Base-by-base conservation (phyloP, 1,140 invertebrate species). In the Linepithema humile region DNA sequence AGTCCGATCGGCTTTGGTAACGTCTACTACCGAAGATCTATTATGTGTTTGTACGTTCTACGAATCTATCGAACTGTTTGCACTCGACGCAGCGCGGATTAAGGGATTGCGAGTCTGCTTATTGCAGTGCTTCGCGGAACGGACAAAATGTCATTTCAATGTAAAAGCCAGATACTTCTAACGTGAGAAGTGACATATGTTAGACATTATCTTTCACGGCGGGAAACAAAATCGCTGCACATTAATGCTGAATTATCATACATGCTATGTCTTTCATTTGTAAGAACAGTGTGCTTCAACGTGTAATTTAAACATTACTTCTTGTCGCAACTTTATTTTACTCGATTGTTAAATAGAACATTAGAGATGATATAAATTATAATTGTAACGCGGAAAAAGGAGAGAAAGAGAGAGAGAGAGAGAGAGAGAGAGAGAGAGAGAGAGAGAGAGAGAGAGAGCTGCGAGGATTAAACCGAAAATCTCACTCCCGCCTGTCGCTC, bases 31-130 rank as follows among this genome's bases (percentile, higher is more conserved):
- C 4, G 29, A 43, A 23, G 64, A 57, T 80, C 64, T 57, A 40
- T 26, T 12, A 17, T 23, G 35, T 69, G 50, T 55, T 55, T 70
- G 32, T 55, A 69, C 6, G 12, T 55, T 78, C 62, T 20, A 5
- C 64, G 75, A 80, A 70, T 70, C 75, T 55, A 80, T 80, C 64
- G 38, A 70, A 78, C 62, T 70, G 64, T 70, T 80, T 69, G 75
- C 64, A n/a, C 35, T 55, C 48, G 23, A 69, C 26, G 38, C 29
- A 43, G 50, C 48, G n/a, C 23, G 75, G 75, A 78, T 69, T 67
- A 69, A 1, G 23, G 62, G 35, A 80, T 43, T 40, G 35, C 38
- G 48, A 80, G 38, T 80, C 35, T 69, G 35, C 48, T 78, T 69
- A 55, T 40, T 35, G 60, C 57, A 29, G 17, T 35, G 60, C 43